Evolutionary conservation across 2,888 invertebrate species (phyloP).

Genomic region (Andrena haemorrhoa): DNA sequence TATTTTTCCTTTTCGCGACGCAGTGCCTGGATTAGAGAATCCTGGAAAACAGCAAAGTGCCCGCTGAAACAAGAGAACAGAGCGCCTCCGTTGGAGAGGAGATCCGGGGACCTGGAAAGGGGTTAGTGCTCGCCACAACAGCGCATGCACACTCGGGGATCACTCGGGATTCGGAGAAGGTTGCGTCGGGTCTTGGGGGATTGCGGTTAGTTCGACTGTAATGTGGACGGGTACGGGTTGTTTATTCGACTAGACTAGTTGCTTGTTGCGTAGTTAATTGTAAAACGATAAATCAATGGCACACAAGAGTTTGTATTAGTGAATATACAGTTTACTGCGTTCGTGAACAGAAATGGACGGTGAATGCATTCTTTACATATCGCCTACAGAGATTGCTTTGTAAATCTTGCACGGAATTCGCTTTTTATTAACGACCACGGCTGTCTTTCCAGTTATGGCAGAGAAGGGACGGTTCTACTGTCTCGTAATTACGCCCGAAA

Average conservation of each 20-base stretch:
- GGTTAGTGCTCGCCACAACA: constrained; percentile 86
- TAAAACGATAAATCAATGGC: constrained; percentile 51
- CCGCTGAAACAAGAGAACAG: constrained; percentile 90
- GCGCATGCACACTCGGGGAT: constrained; percentile 83
- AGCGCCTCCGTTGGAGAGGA: constrained; percentile 84
- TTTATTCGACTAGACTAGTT: constrained; percentile 20
- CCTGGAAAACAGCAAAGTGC: constrained; percentile 95
- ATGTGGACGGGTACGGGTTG: constrained; percentile 45
- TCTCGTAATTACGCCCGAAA: neutral
- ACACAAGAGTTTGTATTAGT: constrained; percentile 56
- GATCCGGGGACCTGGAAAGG: constrained; percentile 83
- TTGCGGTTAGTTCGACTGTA: constrained; percentile 62
- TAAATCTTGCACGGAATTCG: constrained; percentile 26
- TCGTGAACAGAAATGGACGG: constrained; percentile 33
- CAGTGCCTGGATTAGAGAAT: constrained; percentile 91
- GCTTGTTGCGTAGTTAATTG: constrained; percentile 46
- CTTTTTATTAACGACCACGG: constrained; percentile 26
- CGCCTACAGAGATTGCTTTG: constrained; percentile 19
- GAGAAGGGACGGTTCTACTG: neutral
- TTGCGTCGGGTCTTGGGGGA: neutral
- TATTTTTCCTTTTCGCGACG: constrained; percentile 91
- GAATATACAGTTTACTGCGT: constrained; percentile 49
- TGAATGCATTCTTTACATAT: constrained; percentile 49
- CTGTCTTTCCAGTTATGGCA: neutral
- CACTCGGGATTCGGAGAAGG: constrained; percentile 28